A percentile compares a stretch with the other conserved stretches of the same genome.
These are phyloP conservation scores for Ceratosolen fusciceps DNA, from an alignment of 1,140 invertebrate species.

Conservation along the genomic window DNA sequence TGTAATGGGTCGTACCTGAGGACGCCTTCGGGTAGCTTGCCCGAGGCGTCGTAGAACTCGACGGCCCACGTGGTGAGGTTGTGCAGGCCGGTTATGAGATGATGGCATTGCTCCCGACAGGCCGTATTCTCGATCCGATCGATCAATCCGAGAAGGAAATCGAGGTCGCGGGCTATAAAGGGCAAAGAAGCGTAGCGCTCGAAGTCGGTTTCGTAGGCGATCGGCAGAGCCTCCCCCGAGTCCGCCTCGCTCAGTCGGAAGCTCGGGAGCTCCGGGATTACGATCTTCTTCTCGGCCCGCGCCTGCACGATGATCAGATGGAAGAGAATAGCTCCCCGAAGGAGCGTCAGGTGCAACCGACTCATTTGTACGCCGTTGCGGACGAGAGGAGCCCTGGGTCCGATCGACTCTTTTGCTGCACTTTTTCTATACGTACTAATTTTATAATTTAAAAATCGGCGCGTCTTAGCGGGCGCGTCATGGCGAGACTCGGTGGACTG, in stretches of 20 bases:
- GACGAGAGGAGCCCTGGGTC: too few relatives aligned
- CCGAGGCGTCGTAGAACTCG: conserved; percentile 78
- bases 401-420: too few relatives aligned
- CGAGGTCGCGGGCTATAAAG: conserved; percentile 48
- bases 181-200: conserved; percentile 50
- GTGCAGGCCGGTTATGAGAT: conserved; percentile 69
- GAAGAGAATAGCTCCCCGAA: neutral
- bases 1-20: conserved; percentile 58
- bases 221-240: neutral
- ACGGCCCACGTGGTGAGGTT: conserved; percentile 73
- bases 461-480: too few relatives aligned
- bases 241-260: too few relatives aligned
- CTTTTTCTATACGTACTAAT: too few relatives aligned
- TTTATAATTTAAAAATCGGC: too few relatives aligned
- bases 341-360: neutral
- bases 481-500: too few relatives aligned
- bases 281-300: neutral
- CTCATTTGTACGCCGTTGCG: neutral
- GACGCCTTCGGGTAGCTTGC: conserved; percentile 76
- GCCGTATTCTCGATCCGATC: conserved; percentile 64
- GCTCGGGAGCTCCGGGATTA: conserved; percentile 6
- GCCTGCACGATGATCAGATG: neutral
- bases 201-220: conserved; percentile 22
- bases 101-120: conserved; percentile 71
- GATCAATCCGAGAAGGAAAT: conserved; percentile 62